Conservation (phyloP, 1,140 invertebrate genomes). For the Meloidogyne exigua region DNA sequence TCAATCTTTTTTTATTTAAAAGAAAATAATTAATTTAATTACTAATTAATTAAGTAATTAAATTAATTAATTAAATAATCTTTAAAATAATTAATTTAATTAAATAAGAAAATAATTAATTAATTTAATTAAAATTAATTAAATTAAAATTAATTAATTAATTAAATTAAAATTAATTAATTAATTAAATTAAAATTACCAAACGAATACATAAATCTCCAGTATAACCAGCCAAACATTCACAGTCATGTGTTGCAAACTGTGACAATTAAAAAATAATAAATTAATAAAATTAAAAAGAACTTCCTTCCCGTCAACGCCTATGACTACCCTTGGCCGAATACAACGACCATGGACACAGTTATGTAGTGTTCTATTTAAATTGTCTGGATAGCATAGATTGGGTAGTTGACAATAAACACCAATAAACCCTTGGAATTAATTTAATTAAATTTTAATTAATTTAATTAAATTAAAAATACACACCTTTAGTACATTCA, state of each 20-base stretch:
- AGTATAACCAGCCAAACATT: constrained; percentile 49
- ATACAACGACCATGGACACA: constrained; percentile 59
- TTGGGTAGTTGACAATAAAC: constrained; percentile 48
- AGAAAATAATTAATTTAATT: too few relatives aligned
- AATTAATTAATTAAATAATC: too few relatives aligned
- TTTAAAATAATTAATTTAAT: too few relatives aligned
- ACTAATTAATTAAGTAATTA: not conserved
- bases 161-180: constrained; percentile 10
- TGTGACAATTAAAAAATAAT: constrained; percentile 13
- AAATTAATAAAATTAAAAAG: constrained; percentile 30
- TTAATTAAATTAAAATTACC: constrained; percentile 29
- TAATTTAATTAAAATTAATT: constrained; percentile 15
- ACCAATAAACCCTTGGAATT: constrained; percentile 49
- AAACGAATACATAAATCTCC: constrained; percentile 51
- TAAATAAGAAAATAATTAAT: constrained; percentile 12
- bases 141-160: too few relatives aligned
- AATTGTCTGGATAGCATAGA: constrained; percentile 47
- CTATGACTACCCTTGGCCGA: constrained; percentile 40
- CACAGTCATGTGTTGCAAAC: constrained; percentile 54
- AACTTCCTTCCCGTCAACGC: constrained; percentile 32
- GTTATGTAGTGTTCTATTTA: constrained; percentile 55
- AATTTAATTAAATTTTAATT: not conserved
- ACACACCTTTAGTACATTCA: constrained; percentile 30
- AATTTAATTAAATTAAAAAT: not conserved
- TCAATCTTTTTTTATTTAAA: constrained; percentile 39